Evolutionary conservation across 2,797 vertebrate genomes (phyloP), one percentile per base, ranked within the genome.

Genomic region (Sebastes minor): DNA sequence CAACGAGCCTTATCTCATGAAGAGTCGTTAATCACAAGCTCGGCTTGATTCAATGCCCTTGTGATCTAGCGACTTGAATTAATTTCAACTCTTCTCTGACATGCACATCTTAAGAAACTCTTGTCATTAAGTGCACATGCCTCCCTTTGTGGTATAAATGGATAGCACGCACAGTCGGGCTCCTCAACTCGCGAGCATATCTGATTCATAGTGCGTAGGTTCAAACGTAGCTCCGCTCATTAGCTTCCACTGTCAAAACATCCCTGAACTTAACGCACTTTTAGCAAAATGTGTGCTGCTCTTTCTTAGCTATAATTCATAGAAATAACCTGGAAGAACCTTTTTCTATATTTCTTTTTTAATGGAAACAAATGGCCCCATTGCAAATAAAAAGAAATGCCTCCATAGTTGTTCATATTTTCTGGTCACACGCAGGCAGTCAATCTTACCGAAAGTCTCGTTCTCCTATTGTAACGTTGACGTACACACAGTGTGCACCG

Each of bases 171-270:
- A 38, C 32, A 75, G 57, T 61, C 23, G 32, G 73, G 67, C 20
- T 3, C 62, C 67, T 68, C 32, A 76, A 13, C 71, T 63, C 28
- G 57, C 14, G 2, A 77, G 62, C 23, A 20, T 20, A 63, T 82
- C 12, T 27, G 69, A 85, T 83, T 73, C 61, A 59, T 9, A 63
- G 53, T 11, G 62, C n/a, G 59, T 74, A 64, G 81, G 76, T 75
- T 86, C 66, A 80, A 88, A 53, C 66, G 10, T 2, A 42, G 76
- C 75, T 23, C 25, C 27, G 53, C 79, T 89, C 76, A 86, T 89
- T 89, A 90, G 74, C 70, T 74, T 59, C 57, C 68, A 18, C 57
- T 84, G 68, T 85, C 73, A 81, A 81, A 79, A 79, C 77, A 68
- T 53, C 66, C 30, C 23, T 65, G 68, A 78, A 81, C 42, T 76